Conservation (phyloP, 2,888 invertebrate genomes). For the Odontothrips loti region DNA sequence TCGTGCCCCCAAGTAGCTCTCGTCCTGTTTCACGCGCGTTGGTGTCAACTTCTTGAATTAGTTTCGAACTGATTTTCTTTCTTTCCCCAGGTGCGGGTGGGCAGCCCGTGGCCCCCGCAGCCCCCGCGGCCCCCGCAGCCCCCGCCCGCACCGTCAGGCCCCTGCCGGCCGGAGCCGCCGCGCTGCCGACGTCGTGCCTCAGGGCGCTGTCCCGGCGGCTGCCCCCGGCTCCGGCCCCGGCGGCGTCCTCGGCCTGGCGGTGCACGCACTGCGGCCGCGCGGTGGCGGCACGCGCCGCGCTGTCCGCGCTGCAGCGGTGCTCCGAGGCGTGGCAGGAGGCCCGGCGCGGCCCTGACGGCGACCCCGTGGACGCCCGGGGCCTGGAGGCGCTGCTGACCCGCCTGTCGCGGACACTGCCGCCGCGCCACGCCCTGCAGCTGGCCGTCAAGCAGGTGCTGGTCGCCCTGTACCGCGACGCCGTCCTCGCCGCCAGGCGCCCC, state of each 20-base stretch:
- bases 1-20: slow-evolving; percentile 32
- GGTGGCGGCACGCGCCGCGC: neutral
- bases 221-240: too few species aligned
- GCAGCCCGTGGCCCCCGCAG: neutral
- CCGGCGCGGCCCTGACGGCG: neutral
- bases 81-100: too few species aligned
- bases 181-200: neutral
- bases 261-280: neutral
- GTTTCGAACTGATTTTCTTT: too few species aligned
- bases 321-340: slow-evolving; percentile 10
- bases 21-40: too few species aligned
- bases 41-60: too few species aligned
- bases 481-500: neutral
- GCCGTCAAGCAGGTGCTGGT: slow-evolving; percentile 10
- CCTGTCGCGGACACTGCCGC: neutral
- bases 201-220: neutral
- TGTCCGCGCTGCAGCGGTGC: neutral
- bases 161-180: neutral
- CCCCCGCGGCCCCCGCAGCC: neutral
- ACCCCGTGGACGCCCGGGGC: neutral
- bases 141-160: neutral
- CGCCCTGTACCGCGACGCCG: slow-evolving; percentile 8
- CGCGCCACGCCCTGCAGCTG: slow-evolving; percentile 4
- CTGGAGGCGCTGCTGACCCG: neutral
- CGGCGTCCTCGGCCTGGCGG: neutral